Base-by-base conservation (phyloP, 1,140 invertebrate species). In the Hycleus phaleratus region DNA sequence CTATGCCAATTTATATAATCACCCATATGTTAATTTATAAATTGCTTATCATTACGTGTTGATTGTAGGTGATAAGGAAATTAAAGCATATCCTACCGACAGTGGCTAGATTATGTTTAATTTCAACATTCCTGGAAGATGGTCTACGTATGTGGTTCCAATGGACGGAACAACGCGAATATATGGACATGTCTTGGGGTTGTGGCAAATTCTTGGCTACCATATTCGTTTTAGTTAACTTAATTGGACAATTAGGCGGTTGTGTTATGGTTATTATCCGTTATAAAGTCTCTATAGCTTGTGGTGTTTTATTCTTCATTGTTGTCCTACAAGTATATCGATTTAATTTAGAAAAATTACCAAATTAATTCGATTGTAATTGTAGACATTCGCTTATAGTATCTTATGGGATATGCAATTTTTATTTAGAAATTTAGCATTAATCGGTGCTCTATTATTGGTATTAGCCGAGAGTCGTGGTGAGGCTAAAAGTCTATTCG, bases 61-160 rank as follows among this genome's bases (percentile, higher is more conserved):
- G 56, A 73, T 18, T 77, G 38, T 74, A 97, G 94, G 88, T 97
- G 47, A 86, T 95, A 62, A 82, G 94, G 67, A 88, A 92, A 77
- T 87, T 90, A 47, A 98, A 98, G 77, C 84, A 95, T 75, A 80
- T 98, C 54, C 77, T 99, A 65, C 97, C 97, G 18, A 97, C 95
- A 59, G 79, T 98, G 49, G 97, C 97, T 3, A 82, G 97, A 58
- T 77, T 98, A 39, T 99, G 95, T 74, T 82, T 99, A n/a, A 97
- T 99, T 66, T 95, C 95, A 57, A 99, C 97, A 65, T 99, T 99
- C 78, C 81, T 99, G 26, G 97, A 99, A 80, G 97, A 99, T 84
- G 97, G 97, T 0, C 80, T 99, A 40, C 84, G 97, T 60, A 99
- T 99, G 97, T 99, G 93, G 87, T 88, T 93, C 68, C 97, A 99